phyloP scores from a whole-genome alignment of 1,140 invertebrate species.

The Papilio xuthus region DNA sequence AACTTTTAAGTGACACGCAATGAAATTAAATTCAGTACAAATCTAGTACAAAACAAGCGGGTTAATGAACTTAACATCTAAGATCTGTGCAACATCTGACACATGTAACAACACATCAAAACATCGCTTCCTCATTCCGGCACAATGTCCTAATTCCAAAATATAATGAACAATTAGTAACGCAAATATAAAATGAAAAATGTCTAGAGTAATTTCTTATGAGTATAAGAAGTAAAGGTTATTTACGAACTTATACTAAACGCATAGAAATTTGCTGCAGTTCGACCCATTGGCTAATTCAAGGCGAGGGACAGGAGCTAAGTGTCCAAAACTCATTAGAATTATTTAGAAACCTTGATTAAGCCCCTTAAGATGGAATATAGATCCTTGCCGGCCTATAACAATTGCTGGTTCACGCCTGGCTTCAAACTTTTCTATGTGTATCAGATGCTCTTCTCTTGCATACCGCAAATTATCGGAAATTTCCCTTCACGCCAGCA shows the following conservation, averaged over 20 bases:
- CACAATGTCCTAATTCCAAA: neutral
- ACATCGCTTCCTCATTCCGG: neutral
- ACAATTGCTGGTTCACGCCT: neutral
- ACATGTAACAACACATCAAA: conserved; percentile 4
- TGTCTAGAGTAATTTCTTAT: too few species aligned
- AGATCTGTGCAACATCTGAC: neutral
- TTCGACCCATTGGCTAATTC: too few species aligned
- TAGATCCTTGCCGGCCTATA: neutral
- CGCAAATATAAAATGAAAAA: neutral
- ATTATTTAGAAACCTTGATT: too few species aligned
- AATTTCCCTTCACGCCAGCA: neutral
- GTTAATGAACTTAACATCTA: neutral
- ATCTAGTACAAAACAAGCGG: conserved; percentile 8
- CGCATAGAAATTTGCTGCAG: too few species aligned
- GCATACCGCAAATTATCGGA: conserved; percentile 6
- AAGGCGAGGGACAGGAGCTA: too few species aligned
- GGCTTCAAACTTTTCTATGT: neutral
- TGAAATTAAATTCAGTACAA: neutral
- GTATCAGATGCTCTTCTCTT: neutral
- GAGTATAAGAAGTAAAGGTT: too few species aligned
- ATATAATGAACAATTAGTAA: conserved; percentile 2
- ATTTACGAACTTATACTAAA: too few species aligned
- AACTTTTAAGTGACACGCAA: neutral
- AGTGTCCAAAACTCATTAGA: too few species aligned
- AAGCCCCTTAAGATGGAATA: too few species aligned